Conservation (phyloP, 1,140 invertebrate species). For the Agrypnia vestita region DNA sequence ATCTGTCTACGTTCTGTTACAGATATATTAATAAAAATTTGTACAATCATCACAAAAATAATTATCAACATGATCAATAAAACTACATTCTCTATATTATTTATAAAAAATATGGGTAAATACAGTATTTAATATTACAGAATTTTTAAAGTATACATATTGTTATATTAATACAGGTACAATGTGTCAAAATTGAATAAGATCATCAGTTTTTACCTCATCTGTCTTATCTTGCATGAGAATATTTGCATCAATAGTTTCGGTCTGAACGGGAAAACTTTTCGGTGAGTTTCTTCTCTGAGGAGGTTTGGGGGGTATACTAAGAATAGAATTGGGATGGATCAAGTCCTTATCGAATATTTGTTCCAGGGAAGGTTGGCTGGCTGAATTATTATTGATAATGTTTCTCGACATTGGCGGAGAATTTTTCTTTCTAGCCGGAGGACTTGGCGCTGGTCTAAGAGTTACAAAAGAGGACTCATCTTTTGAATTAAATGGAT, state of each 20-base stretch:
- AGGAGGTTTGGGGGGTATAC: conserved; percentile 53
- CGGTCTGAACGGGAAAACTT: conserved; percentile 11
- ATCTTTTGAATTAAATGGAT: conserved; percentile 64
- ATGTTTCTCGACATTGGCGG: conserved; percentile 62
- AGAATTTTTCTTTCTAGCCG: conserved; percentile 68
- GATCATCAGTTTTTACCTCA: conserved; percentile 10
- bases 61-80: too few relatives aligned
- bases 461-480: conserved; percentile 61
- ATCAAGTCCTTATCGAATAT: conserved; percentile 38
- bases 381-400: neutral
- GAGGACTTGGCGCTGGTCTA: conserved; percentile 69
- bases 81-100: too few relatives aligned
- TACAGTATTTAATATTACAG: too few relatives aligned
- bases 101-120: too few relatives aligned
- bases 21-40: too few relatives aligned
- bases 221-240: neutral
- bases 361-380: conserved; percentile 31
- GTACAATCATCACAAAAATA: too few relatives aligned
- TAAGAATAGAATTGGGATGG: conserved; percentile 37
- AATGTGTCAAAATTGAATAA: conserved; percentile 27
- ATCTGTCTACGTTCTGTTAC: too few relatives aligned
- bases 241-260: neutral
- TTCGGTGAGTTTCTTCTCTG: conserved; percentile 56
- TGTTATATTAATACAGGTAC: neutral
- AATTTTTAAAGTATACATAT: neutral